phyloP scores from a whole-genome alignment of 2,888 invertebrate species.

The Metacarcinus magister region DNA sequence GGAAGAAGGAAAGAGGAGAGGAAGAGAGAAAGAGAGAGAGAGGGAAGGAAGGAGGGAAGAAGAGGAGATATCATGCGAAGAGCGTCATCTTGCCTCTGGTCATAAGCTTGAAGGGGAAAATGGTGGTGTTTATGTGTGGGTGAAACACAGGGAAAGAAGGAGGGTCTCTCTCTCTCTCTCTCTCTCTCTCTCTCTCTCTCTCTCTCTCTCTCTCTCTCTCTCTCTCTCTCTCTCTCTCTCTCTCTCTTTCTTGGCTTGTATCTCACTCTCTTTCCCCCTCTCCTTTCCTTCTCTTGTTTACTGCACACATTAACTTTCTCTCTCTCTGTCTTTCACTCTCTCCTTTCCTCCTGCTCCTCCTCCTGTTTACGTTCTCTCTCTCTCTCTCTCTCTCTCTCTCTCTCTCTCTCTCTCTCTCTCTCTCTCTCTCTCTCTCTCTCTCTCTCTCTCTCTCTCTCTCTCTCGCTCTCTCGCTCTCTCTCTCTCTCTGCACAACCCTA shows the following conservation, averaged over 20 bases:
- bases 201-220: conserved; percentile 43
- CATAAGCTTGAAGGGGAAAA: conserved; percentile 53
- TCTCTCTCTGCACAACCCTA: background rate
- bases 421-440: background rate
- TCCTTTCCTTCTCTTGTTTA: conserved; percentile 33
- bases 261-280: conserved; percentile 29
- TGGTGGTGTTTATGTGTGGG: conserved; percentile 26
- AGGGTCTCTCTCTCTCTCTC: conserved; percentile 30
- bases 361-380: background rate
- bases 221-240: background rate
- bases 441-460: background rate
- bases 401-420: conserved; percentile 1
- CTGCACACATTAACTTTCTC: conserved; percentile 14
- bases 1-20: background rate
- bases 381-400: conserved; percentile 33
- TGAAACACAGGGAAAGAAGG: conserved; percentile 1
- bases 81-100: conserved; percentile 55
- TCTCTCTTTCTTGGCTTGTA: background rate
- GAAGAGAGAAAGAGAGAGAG: background rate
- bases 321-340: conserved; percentile 28
- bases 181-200: conserved; percentile 37
- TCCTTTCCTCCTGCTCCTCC: background rate
- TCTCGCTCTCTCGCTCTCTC: too few relatives aligned
- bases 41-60: background rate
- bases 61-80: conserved; percentile 49